Conservation (phyloP, 2,888 invertebrate species). For the Busseola fusca region DNA sequence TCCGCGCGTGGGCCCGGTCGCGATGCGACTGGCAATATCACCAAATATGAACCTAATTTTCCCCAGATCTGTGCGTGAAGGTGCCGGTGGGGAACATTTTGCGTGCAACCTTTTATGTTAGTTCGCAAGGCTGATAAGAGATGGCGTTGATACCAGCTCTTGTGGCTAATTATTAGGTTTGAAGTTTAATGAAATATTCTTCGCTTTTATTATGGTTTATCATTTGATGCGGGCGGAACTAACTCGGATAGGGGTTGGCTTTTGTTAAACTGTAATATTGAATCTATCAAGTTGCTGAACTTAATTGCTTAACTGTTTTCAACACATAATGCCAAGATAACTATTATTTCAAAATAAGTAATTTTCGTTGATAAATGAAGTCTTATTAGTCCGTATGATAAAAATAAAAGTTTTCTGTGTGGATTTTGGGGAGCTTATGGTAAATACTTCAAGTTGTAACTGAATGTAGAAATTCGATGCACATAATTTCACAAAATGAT, state of each 20-base stretch:
- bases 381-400: neutral
- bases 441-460: neutral
- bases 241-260: neutral
- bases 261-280: neutral
- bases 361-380: neutral
- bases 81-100: conserved; percentile 65
- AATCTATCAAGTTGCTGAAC: neutral
- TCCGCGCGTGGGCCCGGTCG: conserved; percentile 64
- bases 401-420: neutral
- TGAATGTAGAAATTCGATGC: neutral
- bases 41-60: conserved; percentile 82
- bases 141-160: conserved; percentile 65
- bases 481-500: neutral
- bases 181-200: conserved; percentile 26
- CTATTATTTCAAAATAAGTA: neutral
- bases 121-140: conserved; percentile 61
- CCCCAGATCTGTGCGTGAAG: conserved; percentile 70
- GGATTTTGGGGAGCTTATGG: neutral
- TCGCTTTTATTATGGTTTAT: conserved; percentile 8
- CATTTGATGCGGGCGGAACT: conserved; percentile 3
- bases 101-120: conserved; percentile 66
- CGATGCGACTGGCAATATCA: conserved; percentile 78
- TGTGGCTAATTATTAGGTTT: conserved; percentile 11
- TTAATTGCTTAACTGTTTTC: neutral
- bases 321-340: neutral